Percentiles rank a stretch among this genome's conserved stretches.
These are phyloP conservation scores for Teleiodes luculella DNA, from an alignment of 2,888 invertebrate genomes.

Conservation along the genomic window DNA sequence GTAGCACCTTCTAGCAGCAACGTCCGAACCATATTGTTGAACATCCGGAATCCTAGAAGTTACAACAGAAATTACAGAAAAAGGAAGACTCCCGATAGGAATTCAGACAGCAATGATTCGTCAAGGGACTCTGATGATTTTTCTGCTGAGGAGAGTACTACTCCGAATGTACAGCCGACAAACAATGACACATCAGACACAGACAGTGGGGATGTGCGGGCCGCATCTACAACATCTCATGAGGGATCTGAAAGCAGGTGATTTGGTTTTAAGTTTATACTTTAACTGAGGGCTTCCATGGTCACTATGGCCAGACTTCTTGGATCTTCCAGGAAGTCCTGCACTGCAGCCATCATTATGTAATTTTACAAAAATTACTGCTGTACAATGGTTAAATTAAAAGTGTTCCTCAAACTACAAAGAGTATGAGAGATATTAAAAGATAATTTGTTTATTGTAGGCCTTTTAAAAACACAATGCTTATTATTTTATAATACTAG, in stretches of 20 bases:
- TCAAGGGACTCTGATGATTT: conserved; percentile 66
- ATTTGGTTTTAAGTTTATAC: conserved; percentile 27
- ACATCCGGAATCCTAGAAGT: conserved; percentile 52
- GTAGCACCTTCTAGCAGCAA: conserved; percentile 61
- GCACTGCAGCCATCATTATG: too few relatives aligned
- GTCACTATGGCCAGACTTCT: too few relatives aligned
- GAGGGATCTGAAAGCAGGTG: conserved; percentile 45
- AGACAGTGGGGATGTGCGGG: conserved; percentile 43
- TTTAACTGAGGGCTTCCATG: not conserved
- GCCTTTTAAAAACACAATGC: too few relatives aligned
- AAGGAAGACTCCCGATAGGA: conserved; percentile 60
- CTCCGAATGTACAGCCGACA: conserved; percentile 29
- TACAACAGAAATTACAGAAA: conserved; percentile 60
- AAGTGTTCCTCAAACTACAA: too few relatives aligned
- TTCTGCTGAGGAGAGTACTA: conserved; percentile 43
- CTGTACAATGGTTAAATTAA: too few relatives aligned
- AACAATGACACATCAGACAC: conserved; percentile 44
- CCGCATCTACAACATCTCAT: conserved; percentile 39
- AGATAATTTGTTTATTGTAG: too few relatives aligned
- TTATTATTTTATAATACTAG: too few relatives aligned
- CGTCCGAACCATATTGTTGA: conserved; percentile 53
- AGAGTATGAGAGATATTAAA: too few relatives aligned
- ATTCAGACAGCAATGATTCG: conserved; percentile 58
- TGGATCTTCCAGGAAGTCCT: too few relatives aligned
- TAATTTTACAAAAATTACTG: too few relatives aligned